Base-by-base conservation (phyloP, 2,797 vertebrate genomes). In the Eulemur rubriventer region DNA sequence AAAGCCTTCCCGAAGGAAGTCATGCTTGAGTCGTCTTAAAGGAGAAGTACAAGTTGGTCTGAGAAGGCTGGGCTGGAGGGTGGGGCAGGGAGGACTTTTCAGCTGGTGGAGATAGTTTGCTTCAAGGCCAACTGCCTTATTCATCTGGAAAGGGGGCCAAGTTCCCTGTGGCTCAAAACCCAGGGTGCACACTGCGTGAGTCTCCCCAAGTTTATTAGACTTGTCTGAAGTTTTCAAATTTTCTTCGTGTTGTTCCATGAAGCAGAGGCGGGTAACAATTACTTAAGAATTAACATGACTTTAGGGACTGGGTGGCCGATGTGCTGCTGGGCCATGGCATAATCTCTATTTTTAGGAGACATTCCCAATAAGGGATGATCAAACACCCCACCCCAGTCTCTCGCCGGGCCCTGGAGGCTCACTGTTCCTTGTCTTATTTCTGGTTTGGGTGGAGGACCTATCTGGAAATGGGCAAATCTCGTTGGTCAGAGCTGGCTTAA, bases 311-410 rank as follows among this genome's bases (percentile, higher is more conserved):
- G 89, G 95, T 89, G 79, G n/a, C 35, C 33, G 10, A 6, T 35
- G 18, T 91, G 30, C 1, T 90, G 20, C 73, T 69, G 3, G 52
- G 33, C 12, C 24, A 24, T 84, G 78, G 41, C 16, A 41, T 94
- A 46, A 94, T 86, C 43, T 88, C 82, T 82, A 95, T 95, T 91
- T 97, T 94, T 95, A 93, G 94, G 89, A 89, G 57, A 41, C 1
- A 1, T 73, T 95, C 41, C 86, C 59, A 73, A 7, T 73, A 76
- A 24, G 78, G 9, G 80, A 91, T 52, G 78, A 65, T 57, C 41
- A 38, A 88, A 67, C 16, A 55, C 76, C 57, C 41, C 35, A 73
- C 84, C 91, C 81, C 26, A 48, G 26, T 30, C 72, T 57, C 50
- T 63, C 72, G n/a, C 10, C 2, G 7, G 17, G 43, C 55, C 52